phyloP scores from a whole-genome alignment of 1,140 invertebrate genomes.

The Drosophila kanapiae region DNA sequence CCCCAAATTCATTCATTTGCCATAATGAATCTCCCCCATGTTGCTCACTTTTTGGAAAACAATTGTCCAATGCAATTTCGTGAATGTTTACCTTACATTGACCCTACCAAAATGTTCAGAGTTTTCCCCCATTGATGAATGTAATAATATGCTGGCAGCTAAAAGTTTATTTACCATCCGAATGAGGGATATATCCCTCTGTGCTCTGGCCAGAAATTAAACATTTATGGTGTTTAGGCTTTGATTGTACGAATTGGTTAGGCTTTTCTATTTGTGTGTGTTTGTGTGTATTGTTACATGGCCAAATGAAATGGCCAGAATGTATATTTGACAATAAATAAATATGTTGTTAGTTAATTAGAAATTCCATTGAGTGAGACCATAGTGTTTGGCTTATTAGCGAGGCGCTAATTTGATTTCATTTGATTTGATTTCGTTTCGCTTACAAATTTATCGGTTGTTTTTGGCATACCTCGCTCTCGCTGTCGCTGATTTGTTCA shows the following conservation, averaged over 20 bases:
- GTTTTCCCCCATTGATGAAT: constrained; percentile 46
- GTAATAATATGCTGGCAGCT: constrained; percentile 53
- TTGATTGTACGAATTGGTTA: constrained; percentile 35
- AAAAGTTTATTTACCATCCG: constrained; percentile 56
- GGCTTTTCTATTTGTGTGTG: not conserved
- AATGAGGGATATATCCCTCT: constrained; percentile 15
- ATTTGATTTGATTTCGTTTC: constrained; percentile 47
- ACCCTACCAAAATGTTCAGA: constrained; percentile 32
- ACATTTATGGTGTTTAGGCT: constrained; percentile 67
- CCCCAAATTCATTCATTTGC: constrained; percentile 3
- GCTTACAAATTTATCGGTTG: constrained; percentile 49
- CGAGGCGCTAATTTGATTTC: constrained; percentile 62
- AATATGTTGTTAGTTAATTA: constrained; percentile 78
- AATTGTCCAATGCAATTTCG: constrained; percentile 40
- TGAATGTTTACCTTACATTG: constrained; percentile 48
- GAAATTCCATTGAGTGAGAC: constrained; percentile 68
- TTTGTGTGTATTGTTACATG: constrained; percentile 47
- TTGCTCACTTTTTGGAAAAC: constrained; percentile 38
- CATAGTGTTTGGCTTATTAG: constrained; percentile 79
- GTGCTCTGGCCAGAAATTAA: constrained; percentile 44
- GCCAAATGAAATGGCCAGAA: constrained; percentile 55
- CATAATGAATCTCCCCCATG: not conserved
- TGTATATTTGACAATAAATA: constrained; percentile 74
- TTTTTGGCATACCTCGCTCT: constrained; percentile 18
- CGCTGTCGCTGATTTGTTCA: constrained; percentile 54